Percentiles rank a stretch among this genome's conserved stretches.
These are phyloP conservation scores for Bos indicus DNA, from an alignment of 2,113 vertebrate genomes.

Conservation along the genomic window DNA sequence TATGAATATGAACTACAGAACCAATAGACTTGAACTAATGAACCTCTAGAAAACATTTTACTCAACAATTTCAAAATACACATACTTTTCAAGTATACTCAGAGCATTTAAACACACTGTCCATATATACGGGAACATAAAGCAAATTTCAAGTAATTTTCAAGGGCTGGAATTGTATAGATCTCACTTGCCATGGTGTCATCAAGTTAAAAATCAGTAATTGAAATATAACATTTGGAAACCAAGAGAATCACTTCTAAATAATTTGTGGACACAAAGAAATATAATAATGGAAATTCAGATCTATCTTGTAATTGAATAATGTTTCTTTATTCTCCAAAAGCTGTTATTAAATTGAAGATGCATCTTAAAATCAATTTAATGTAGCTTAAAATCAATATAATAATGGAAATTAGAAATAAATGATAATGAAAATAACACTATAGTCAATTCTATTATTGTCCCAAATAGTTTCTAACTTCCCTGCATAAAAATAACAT, in stretches of 20 bases:
- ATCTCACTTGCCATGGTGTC: neutral
- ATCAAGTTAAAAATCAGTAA: neutral
- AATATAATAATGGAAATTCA: neutral
- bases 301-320: neutral
- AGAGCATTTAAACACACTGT: neutral
- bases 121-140: neutral
- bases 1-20: neutral
- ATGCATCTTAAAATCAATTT: neutral
- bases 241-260: neutral
- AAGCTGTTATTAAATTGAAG: neutral
- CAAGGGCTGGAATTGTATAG: neutral
- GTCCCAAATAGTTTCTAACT: neutral
- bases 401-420: neutral
- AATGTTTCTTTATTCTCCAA: neutral
- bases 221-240: neutral
- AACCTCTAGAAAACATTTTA: neutral
- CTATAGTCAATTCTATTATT: neutral
- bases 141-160: neutral
- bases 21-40: neutral
- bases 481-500: neutral
- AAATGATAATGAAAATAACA: neutral
- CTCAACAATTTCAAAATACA: neutral
- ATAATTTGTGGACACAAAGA: neutral
- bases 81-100: neutral
- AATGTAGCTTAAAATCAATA: neutral